Percentiles rank a stretch among this genome's conserved stretches.
These are phyloP conservation scores for Danio kyathit DNA, from an alignment of 2,797 vertebrate genomes.

Conservation along the genomic window DNA sequence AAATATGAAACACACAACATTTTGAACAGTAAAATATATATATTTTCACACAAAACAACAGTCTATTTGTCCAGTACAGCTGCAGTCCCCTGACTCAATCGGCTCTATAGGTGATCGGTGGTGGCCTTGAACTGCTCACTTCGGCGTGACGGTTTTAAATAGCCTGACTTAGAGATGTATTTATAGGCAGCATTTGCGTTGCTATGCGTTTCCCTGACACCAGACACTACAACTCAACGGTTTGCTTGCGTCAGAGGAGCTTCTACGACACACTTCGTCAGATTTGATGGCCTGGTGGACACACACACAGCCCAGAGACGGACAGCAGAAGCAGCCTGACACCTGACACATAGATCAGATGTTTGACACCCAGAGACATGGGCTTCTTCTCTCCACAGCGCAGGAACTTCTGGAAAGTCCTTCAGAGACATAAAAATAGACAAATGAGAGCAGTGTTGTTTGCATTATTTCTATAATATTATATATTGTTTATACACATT, in stretches of 20 bases:
- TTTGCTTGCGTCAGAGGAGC: conserved; percentile 91
- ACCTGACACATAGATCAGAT: conserved; percentile 83
- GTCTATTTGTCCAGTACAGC: not conserved
- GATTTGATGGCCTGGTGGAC: conserved; percentile 79
- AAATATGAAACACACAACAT: not conserved
- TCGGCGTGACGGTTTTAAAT: conserved; percentile 81
- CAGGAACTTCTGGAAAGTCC: conserved; percentile 1
- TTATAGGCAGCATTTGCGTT: conserved; percentile 89
- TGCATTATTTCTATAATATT: no score
- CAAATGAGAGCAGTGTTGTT: not conserved
- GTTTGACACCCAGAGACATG: conserved; percentile 83
- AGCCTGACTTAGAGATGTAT: conserved; percentile 83
- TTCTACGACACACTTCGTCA: conserved; percentile 87
- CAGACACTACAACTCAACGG: conserved; percentile 89
- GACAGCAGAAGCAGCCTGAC: conserved; percentile 80
- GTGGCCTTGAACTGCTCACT: conserved; percentile 64
- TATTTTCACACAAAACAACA: not conserved
- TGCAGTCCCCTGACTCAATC: not conserved
- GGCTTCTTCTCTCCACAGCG: conserved; percentile 47
- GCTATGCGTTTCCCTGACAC: conserved; percentile 86
- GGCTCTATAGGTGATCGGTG: conserved; percentile 61
- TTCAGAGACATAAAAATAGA: not conserved
- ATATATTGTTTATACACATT: no score
- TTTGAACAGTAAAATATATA: not conserved
- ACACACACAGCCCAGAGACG: conserved; percentile 77